phyloP scores from a whole-genome alignment of 2,888 invertebrate genomes.

The Leistus spinibarbis region DNA sequence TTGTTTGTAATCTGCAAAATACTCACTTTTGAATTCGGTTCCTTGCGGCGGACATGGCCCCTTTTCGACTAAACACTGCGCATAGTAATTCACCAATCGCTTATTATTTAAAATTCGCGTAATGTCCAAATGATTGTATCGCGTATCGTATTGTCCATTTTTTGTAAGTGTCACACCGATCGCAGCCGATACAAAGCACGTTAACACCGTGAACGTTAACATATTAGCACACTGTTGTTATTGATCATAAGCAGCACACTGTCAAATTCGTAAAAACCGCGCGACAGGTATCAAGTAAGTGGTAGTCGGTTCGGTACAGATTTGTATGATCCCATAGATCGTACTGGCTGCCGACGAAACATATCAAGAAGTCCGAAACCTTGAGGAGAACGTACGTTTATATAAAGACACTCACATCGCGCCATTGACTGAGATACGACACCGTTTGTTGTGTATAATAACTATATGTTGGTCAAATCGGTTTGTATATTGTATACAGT shows the following conservation, averaged over 20 bases:
- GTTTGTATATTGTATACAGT: background rate
- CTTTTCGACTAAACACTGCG: conserved; percentile 70
- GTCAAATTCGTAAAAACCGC: background rate
- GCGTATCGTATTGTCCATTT: conserved; percentile 56
- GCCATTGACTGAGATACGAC: background rate
- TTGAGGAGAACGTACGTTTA: background rate
- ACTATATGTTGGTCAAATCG: background rate
- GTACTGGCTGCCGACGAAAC: background rate
- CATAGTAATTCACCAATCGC: conserved; percentile 72
- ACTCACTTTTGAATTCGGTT: conserved; percentile 74
- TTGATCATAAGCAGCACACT: background rate
- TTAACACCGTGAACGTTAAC: conserved; percentile 1
- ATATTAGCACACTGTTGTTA: too few relatives aligned
- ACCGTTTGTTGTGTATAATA: conserved; percentile 7
- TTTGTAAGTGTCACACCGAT: conserved; percentile 6
- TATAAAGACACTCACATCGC: background rate
- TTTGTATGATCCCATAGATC: conserved; percentile 7
- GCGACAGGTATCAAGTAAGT: background rate
- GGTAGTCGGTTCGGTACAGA: background rate
- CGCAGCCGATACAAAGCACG: background rate
- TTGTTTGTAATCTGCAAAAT: background rate
- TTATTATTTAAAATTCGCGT: conserved; percentile 72
- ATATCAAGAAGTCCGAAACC: background rate
- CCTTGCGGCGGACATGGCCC: conserved; percentile 77
- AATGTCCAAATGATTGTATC: conserved; percentile 74